Percentiles rank a stretch among this genome's conserved stretches.
phyloP scores from a whole-genome alignment of 1,140 invertebrate genomes.

The Oryctes rhinoceros region DNA sequence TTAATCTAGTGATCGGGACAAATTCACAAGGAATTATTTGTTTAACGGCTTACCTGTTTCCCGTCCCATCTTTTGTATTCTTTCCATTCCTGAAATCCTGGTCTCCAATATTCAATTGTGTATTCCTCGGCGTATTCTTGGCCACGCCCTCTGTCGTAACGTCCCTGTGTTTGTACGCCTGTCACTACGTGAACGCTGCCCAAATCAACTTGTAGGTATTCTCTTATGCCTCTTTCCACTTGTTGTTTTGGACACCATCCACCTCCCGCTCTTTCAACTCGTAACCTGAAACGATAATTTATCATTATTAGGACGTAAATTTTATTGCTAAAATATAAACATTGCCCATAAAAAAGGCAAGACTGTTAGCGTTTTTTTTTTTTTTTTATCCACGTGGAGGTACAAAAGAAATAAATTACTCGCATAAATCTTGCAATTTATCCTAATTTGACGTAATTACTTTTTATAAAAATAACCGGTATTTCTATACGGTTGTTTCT shows the following conservation, averaged over 20 bases:
- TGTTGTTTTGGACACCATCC: conserved; percentile 84
- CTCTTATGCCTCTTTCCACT: conserved; percentile 72
- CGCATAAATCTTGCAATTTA: conserved; percentile 31
- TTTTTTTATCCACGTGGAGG: not conserved
- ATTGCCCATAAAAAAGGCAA: conserved; percentile 16
- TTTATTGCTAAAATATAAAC: conserved; percentile 37
- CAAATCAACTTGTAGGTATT: conserved; percentile 84
- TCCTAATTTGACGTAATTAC: conserved; percentile 33
- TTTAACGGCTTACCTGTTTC: conserved; percentile 65
- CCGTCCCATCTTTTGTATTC: conserved; percentile 71
- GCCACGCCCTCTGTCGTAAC: conserved; percentile 80
- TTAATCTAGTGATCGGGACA: conserved; percentile 13
- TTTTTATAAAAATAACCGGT: conserved; percentile 25
- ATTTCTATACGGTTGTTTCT: conserved; percentile 23
- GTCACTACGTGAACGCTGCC: conserved; percentile 71
- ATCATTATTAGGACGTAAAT: conserved; percentile 33
- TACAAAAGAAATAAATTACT: conserved; percentile 28
- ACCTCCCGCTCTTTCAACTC: conserved; percentile 77
- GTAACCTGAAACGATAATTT: conserved; percentile 67
- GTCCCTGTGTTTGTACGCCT: conserved; percentile 80
- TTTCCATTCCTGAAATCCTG: conserved; percentile 70
- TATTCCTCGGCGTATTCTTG: conserved; percentile 81
- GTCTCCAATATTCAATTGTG: conserved; percentile 77
- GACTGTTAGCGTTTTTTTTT: conserved; percentile 22
- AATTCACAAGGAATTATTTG: conserved; percentile 28